phyloP scores from a whole-genome alignment of 2,113 vertebrate species.

The Micromys minutus region DNA sequence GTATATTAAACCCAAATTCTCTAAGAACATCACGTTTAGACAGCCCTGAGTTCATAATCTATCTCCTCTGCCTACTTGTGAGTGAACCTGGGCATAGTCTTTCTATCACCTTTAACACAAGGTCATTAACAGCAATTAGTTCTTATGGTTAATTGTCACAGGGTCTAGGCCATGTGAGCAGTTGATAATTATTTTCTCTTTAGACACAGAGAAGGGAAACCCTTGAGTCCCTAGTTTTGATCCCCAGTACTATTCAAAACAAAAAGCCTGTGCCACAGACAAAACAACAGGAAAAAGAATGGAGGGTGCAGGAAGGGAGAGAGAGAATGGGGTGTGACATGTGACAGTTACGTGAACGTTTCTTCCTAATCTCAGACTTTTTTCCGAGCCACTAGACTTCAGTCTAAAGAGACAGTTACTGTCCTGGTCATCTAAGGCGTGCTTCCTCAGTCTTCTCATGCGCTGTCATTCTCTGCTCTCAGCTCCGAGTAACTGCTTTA shows the following conservation, averaged over 20 bases:
- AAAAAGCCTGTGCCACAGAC: not conserved
- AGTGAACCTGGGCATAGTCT: not conserved
- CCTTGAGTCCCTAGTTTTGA: not conserved
- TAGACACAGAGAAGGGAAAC: not conserved
- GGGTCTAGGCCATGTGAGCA: not conserved
- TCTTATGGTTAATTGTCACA: not conserved
- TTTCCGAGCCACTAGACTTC: constrained; percentile 32
- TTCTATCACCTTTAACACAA: constrained; percentile 1
- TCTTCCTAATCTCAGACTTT: constrained; percentile 12
- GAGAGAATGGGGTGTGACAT: not conserved
- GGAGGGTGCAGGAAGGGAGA: not conserved
- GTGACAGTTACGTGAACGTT: not conserved
- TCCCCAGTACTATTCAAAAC: not conserved
- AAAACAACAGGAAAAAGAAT: not conserved
- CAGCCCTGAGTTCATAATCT: not conserved
- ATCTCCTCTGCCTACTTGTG: not conserved
- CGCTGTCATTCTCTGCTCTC: not conserved
- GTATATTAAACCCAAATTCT: not conserved
- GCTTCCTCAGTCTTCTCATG: not conserved
- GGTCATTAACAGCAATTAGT: not conserved
- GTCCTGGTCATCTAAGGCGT: not conserved
- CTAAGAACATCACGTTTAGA: not conserved
- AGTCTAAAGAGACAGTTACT: not conserved
- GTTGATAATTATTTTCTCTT: not conserved
- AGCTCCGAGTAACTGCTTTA: not conserved